These are phyloP conservation scores for Rattus rattus DNA, from an alignment of 2,113 vertebrate species.

Conservation along the genomic window DNA sequence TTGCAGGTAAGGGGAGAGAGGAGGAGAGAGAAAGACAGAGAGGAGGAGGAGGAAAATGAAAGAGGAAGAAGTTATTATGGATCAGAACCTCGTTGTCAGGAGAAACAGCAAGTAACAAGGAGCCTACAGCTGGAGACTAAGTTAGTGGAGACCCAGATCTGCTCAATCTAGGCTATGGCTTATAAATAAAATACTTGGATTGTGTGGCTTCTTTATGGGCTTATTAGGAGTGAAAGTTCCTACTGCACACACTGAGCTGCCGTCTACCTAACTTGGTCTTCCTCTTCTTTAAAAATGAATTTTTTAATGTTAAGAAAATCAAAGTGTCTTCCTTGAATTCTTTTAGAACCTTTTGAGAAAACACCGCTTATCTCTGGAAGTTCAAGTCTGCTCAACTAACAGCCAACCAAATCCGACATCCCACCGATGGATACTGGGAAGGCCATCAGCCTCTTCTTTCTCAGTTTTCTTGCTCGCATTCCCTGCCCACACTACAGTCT, in stretches of 20 bases:
- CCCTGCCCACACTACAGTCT: conserved; percentile 81
- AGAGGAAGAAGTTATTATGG: no score
- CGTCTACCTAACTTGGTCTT: conserved; percentile 70
- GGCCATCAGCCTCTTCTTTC: conserved; percentile 47
- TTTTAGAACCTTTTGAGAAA: conserved; percentile 81
- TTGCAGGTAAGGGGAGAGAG: no score
- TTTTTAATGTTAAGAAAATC: conserved; percentile 64
- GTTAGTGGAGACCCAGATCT: no score
- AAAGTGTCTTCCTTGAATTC: conserved; percentile 74
- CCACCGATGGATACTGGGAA: conserved; percentile 69
- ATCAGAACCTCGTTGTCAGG: no score
- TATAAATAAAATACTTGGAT: no score
- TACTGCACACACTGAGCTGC: conserved; percentile 13
- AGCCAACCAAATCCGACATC: conserved; percentile 82
- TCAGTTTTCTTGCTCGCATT: conserved; percentile 73
- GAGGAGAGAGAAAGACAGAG: no score
- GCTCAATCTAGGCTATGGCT: no score
- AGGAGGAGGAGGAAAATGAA: no score
- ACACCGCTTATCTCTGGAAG: conserved; percentile 85
- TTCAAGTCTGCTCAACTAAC: conserved; percentile 82
- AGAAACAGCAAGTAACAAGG: no score
- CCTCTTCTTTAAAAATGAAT: conserved; percentile 60
- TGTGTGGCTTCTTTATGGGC: no score
- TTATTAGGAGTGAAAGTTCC: no score
- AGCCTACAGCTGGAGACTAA: no score